Evolutionary conservation across 2,888 invertebrate genomes (phyloP).

Genomic region (Salticus scenicus): DNA sequence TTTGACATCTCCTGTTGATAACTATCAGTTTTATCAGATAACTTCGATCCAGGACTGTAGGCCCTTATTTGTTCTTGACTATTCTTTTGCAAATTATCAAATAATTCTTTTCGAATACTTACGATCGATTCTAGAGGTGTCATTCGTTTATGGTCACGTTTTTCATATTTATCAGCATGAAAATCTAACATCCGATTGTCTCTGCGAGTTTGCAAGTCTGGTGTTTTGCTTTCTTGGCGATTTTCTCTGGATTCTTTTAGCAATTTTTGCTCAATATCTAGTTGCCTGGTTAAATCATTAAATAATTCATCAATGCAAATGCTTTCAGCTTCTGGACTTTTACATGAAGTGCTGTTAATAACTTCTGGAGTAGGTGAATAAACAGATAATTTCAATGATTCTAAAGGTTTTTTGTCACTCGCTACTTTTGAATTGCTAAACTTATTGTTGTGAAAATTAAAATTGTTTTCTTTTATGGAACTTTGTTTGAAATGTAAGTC

Average conservation of each 20-base stretch:
- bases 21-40: neutral
- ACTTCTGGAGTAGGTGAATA: neutral
- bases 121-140: constrained; percentile 21
- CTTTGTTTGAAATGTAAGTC: neutral
- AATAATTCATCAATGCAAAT: constrained; percentile 56
- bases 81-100: constrained; percentile 41
- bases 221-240: neutral
- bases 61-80: constrained; percentile 3
- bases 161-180: constrained; percentile 8
- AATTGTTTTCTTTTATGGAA: constrained; percentile 3
- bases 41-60: neutral
- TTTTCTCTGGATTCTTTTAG: constrained; percentile 39
- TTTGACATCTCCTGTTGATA: neutral
- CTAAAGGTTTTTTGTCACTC: neutral
- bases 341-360: neutral
- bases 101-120: constrained; percentile 52
- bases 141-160: neutral
- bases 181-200: neutral
- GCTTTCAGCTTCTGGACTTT: neutral
- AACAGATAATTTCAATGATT: neutral
- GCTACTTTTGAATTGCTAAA: neutral
- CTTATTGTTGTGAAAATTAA: neutral
- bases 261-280: constrained; percentile 49
- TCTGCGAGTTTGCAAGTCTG: neutral
- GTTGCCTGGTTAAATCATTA: constrained; percentile 44